Percentiles rank a stretch among this genome's conserved stretches.
These are phyloP conservation scores for Melanostoma mellinum DNA, from an alignment of 2,888 invertebrate species.

Conservation along the genomic window DNA sequence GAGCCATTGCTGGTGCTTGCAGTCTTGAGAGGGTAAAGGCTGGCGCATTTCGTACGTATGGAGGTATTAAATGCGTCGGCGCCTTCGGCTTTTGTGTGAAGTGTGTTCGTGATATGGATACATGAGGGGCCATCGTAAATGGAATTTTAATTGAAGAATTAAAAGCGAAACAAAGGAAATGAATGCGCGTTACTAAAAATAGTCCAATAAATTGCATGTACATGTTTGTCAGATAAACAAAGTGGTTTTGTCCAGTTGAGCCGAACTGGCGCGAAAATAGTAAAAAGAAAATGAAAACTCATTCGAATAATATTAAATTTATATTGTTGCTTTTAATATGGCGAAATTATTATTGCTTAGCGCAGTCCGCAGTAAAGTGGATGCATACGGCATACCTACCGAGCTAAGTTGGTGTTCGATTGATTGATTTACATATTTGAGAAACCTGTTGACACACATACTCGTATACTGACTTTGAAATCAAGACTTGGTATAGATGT, in stretches of 20 bases:
- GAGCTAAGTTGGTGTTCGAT: background rate
- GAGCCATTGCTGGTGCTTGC: background rate
- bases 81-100: slow-evolving; percentile 69
- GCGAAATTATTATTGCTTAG: slow-evolving; percentile 4
- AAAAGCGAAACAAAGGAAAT: slow-evolving; percentile 64
- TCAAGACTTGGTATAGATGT: background rate
- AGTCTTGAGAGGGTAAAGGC: slow-evolving; percentile 33
- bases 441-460: slow-evolving; percentile 24
- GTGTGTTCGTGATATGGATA: slow-evolving; percentile 71
- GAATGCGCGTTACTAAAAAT: slow-evolving; percentile 51
- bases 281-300: background rate
- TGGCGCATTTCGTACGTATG: slow-evolving; percentile 49
- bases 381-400: slow-evolving; percentile 19
- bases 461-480: slow-evolving; percentile 6
- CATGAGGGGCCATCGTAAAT: slow-evolving; percentile 57
- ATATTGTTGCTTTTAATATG: slow-evolving; percentile 24
- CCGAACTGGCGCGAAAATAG: background rate
- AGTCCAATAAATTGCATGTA: slow-evolving; percentile 46
- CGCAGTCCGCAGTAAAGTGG: background rate
- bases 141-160: slow-evolving; percentile 71
- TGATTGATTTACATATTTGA: slow-evolving; percentile 29
- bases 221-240: slow-evolving; percentile 23
- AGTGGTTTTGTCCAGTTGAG: slow-evolving; percentile 23
- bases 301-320: slow-evolving; percentile 10
- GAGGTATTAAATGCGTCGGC: slow-evolving; percentile 63